Percentiles rank a stretch among this genome's conserved stretches.
Conservation (phyloP, 1,140 invertebrate genomes). For the Orius insidiosus region DNA sequence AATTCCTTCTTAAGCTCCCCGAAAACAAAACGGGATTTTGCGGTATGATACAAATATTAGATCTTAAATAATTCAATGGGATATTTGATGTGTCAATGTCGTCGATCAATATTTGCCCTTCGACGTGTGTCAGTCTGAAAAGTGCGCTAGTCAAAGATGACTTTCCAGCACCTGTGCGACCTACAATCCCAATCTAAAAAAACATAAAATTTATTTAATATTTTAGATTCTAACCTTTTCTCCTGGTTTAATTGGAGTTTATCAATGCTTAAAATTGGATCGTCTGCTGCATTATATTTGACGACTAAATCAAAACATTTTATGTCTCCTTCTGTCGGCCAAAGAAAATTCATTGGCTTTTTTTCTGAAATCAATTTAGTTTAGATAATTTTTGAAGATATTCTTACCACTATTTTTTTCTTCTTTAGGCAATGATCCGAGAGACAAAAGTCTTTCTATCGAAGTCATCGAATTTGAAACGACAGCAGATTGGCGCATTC, state of each 20-base stretch:
- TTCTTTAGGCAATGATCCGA: constrained; percentile 45
- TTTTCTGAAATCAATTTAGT: no score
- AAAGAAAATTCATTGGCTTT: no score
- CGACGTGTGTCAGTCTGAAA: constrained; percentile 52
- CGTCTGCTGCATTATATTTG: no score
- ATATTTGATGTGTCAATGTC: constrained; percentile 31
- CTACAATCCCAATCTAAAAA: constrained; percentile 32
- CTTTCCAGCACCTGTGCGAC: constrained; percentile 59
- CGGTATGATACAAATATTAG: constrained; percentile 74
- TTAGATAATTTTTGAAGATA: no score
- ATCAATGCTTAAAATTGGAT: no score
- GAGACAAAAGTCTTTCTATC: constrained; percentile 58
- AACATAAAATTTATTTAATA: not conserved
- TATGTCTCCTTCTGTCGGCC: no score
- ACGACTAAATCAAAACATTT: no score
- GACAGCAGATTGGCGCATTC: constrained; percentile 55
- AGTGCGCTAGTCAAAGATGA: constrained; percentile 54
- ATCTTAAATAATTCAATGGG: constrained; percentile 50
- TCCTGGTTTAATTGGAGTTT: not conserved
- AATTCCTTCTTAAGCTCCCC: constrained; percentile 61
- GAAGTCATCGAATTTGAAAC: constrained; percentile 61
- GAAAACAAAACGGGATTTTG: constrained; percentile 78
- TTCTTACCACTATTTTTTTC: constrained; percentile 21
- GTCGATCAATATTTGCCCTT: constrained; percentile 35
- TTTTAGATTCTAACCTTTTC: not conserved